Evolutionary conservation across 2,113 vertebrate species (phyloP), one percentile per base, ranked within the genome.

Genomic region (Oryzias celebensis): DNA sequence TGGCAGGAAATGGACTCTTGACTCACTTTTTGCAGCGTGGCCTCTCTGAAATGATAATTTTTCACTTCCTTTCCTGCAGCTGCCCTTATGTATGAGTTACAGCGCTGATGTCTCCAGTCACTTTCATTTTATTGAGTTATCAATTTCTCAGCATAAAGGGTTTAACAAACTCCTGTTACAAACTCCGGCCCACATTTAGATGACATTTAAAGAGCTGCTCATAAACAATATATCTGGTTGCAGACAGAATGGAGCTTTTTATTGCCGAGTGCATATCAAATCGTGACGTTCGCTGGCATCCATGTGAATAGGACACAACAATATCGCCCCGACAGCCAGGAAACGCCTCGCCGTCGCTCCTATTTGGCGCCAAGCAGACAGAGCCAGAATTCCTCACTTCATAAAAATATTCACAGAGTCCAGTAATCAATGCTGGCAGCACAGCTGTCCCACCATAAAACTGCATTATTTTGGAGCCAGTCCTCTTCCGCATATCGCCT

Each of bases 181-280:
- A 77, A 64, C 80, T 71, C 66, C 71, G 78, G 76, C 70, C 52
- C 72, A 75, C 58, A 53, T 15, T 64, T 52, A 50, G 53, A 68
- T 66, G 83, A 78, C 74, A 75, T 78, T 84, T 75, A 72, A 66
- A 83, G 76, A 65, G 71, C 56, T 51, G 77, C 62, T 77, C 81
- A 64, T 91, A 90, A 90, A 92, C 85, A 89, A 88, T 87, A 82
- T 89, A 91, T 91, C 89, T 79, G 78, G 85, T 91, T 89, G 84
- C 87, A 78, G 58, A 52, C 72, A 47, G 65, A 73, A 70, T 18
- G 71, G 51, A 52, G 23, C 44, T 31, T 89, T 90, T 87, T 89
- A 87, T 80, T 81, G 73, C 83, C 14, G 65, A 71, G 62, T 23
- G 68, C 77, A 64, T 86, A 87, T 90, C 83, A 86, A 82, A 86